Conservation (phyloP, 2,113 vertebrate genomes). For the Periophthalmus modestus region DNA sequence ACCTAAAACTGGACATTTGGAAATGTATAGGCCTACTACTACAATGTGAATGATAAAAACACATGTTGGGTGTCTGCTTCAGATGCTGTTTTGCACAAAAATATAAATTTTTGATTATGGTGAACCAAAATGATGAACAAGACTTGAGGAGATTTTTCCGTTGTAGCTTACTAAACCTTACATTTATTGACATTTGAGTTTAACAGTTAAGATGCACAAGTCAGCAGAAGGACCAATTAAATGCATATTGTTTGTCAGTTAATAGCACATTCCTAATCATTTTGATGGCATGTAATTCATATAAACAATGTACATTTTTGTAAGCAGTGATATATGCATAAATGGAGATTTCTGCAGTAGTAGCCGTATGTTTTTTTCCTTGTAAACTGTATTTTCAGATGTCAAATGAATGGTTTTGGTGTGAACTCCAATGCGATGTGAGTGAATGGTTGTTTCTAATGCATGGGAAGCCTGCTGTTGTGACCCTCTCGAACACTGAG, state of each 20-base stretch:
- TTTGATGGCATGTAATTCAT: constrained; percentile 4
- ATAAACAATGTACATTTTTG: constrained; percentile 15
- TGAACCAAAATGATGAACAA: neutral
- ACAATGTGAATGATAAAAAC: neutral
- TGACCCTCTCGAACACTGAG: constrained; percentile 75
- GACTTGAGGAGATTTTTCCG: neutral
- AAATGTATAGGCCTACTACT: neutral
- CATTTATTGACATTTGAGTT: neutral
- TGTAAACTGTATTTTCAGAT: constrained; percentile 90
- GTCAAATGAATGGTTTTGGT: constrained; percentile 80
- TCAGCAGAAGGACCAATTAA: neutral
- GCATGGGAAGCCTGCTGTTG: constrained; percentile 76
- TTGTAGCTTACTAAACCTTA: neutral
- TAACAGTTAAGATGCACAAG: neutral
- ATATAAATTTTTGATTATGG: neutral
- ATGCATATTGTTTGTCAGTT: constrained; percentile 10
- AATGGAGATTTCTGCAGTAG: constrained; percentile 60
- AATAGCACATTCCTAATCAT: no score
- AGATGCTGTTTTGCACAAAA: constrained; percentile 1
- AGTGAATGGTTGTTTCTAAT: constrained; percentile 49
- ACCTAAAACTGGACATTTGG: neutral
- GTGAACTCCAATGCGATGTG: constrained; percentile 40
- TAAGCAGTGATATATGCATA: constrained; percentile 54
- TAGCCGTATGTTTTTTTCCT: constrained; percentile 74
- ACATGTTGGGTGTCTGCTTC: neutral